Percentiles rank a stretch among this genome's conserved stretches.
phyloP scores from a whole-genome alignment of 2,113 vertebrate species.

The Psephotus haematonotus region DNA sequence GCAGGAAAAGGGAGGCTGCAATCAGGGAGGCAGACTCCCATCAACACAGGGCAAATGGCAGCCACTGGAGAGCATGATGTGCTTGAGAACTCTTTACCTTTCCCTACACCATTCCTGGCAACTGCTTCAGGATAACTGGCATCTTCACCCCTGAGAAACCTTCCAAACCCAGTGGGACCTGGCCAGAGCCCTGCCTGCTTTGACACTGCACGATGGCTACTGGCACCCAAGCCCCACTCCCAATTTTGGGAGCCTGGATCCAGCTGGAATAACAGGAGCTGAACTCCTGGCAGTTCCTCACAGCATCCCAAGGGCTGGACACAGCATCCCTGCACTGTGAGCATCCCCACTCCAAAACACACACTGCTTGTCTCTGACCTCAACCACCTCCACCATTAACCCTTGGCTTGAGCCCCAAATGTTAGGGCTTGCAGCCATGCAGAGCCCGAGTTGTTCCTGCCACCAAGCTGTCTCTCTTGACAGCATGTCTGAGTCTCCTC shows the following conservation, averaged over 20 bases:
- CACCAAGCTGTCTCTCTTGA: background rate
- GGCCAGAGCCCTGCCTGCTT: background rate
- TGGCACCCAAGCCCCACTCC: background rate
- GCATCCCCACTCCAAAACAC: background rate
- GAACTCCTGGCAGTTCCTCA: background rate
- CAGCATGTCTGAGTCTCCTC: background rate
- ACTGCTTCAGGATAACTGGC: background rate
- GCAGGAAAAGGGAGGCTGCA: background rate
- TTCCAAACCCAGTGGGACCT: background rate
- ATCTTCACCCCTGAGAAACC: background rate
- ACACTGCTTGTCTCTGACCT: background rate
- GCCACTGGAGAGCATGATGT: rapidly evolving
- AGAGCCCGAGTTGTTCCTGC: background rate
- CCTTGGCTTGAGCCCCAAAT: background rate
- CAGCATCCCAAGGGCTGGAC: background rate
- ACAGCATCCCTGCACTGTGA: background rate
- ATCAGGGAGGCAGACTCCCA: background rate
- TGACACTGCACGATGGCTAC: background rate
- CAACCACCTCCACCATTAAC: background rate
- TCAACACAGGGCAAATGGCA: background rate
- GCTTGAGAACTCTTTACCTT: background rate
- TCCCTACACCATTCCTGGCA: background rate
- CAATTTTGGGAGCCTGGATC: constrained; percentile 7
- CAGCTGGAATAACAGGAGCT: background rate
- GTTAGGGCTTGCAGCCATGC: background rate